phyloP scores from a whole-genome alignment of 2,113 vertebrate genomes.

The Mellivora capensis region DNA sequence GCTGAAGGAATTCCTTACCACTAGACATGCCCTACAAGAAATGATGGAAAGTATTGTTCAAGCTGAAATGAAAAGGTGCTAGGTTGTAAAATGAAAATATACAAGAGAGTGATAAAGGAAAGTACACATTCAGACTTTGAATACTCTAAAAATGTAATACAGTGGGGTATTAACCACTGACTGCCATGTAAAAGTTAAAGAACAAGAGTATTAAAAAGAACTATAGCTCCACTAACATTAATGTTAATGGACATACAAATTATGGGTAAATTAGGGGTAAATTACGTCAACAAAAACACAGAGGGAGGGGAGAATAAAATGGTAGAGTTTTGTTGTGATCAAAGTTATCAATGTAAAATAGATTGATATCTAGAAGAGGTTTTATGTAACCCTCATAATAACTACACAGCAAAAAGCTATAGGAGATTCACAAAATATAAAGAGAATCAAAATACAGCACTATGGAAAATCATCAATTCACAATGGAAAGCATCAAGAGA shows the following conservation, averaged over 20 bases:
- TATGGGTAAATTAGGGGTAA: neutral
- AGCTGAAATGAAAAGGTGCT: neutral
- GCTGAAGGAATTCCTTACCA: neutral
- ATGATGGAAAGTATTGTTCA: neutral
- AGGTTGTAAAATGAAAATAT: neutral
- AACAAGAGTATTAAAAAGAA: neutral
- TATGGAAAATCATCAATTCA: neutral
- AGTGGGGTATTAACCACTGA: neutral
- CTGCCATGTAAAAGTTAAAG: neutral
- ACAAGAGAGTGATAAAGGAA: neutral
- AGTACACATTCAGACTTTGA: neutral
- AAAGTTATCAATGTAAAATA: neutral
- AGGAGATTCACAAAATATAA: neutral
- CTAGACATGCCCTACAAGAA: neutral
- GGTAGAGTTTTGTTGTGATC: neutral
- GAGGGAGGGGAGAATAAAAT: neutral
- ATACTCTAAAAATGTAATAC: neutral
- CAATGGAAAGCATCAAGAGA: neutral
- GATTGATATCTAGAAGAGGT: neutral
- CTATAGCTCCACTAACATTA: neutral
- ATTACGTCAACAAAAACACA: neutral
- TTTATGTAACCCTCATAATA: neutral
- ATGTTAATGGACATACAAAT: neutral
- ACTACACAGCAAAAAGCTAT: neutral
- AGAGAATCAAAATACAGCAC: neutral